A percentile compares a stretch with the other conserved stretches of the same genome.
These are phyloP conservation scores for Leptinotarsa texana DNA, from an alignment of 1,140 invertebrate genomes.

Conservation along the genomic window DNA sequence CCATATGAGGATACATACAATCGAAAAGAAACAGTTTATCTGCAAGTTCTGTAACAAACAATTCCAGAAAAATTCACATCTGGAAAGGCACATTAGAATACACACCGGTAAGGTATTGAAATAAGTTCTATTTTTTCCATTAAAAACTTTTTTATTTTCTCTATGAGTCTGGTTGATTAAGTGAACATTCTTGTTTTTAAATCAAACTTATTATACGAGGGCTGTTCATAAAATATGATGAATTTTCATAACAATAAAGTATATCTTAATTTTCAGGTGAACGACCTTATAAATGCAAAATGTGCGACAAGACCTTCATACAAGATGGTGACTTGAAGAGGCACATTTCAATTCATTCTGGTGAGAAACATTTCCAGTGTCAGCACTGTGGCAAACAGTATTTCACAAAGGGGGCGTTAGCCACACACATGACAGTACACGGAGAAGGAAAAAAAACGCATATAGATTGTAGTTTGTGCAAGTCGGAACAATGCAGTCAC, in stretches of 20 bases:
- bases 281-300: conserved; percentile 12
- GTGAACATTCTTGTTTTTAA: too few relatives aligned
- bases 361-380: conserved; percentile 20
- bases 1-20: conserved; percentile 20
- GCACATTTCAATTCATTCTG: conserved; percentile 3
- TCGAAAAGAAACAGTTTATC: conserved; percentile 12
- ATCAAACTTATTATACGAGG: too few relatives aligned
- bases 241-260: too few relatives aligned
- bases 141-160: too few relatives aligned
- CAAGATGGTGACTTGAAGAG: conserved; percentile 18
- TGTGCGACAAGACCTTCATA: conserved; percentile 10
- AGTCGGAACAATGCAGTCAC: neutral
- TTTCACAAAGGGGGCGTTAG: conserved; percentile 9
- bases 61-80: conserved; percentile 25
- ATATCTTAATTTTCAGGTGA: conserved; percentile 7
- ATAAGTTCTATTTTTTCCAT: too few relatives aligned
- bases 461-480: neutral
- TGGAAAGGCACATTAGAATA: conserved; percentile 22
- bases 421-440: conserved; percentile 9
- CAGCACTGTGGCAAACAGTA: conserved; percentile 21
- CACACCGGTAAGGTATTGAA: conserved; percentile 19
- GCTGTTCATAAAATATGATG: too few relatives aligned
- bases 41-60: conserved; percentile 18
- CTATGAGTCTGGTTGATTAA: too few relatives aligned
- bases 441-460: neutral